Evolutionary conservation across 2,797 vertebrate species (phyloP), one percentile per base, ranked within the genome.

Genomic region (Pseudochirops corinnae): DNA sequence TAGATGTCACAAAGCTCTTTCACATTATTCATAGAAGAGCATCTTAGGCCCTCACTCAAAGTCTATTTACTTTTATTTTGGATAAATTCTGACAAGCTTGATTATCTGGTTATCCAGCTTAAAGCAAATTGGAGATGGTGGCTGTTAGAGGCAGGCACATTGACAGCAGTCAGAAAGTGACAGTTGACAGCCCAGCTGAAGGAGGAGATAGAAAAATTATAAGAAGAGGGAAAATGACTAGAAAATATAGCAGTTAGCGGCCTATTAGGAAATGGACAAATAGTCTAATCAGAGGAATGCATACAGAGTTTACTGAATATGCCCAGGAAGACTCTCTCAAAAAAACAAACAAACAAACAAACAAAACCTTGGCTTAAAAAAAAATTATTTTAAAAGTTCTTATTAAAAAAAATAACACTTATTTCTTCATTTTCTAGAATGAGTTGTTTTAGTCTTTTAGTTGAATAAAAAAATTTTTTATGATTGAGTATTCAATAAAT

Each of bases 51-150:
- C 39, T 87, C 74, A 87, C 74, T 87, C 39, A 87, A 87, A 87
- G 39, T 87, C 74, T 87, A 87, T 87, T 87, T 87, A 87, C 74
- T 50, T 87, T 87, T 87, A 87, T 87, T 87, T 87, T 87, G 26
- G 39, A 87, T 87, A 87, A 87, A 87, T 87, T 50, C 74, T 46
- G 74, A 87, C 74, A 87, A 87, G 74, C 9, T 87, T 87, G 74
- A 87, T 87, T 87, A 87, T 87, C 74, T 87, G 74, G 74, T 87
- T 87, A 87, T 46, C 39, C 39, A 87, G 74, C 39, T 87, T 87
- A 87, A 87, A 87, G 74, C 39, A 87, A 87, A 87, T 87, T 87
- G 74, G 74, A 87, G 74, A 87, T 87, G 74, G 74, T 87, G 74
- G 74, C 74, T 87, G 74, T 87, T 87, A 87, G 21, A 87, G 21